A percentile compares a stretch with the other conserved stretches of the same genome.
Evolutionary conservation across 2,888 invertebrate genomes (phyloP).

Genomic region (Heliconius ethilla): DNA sequence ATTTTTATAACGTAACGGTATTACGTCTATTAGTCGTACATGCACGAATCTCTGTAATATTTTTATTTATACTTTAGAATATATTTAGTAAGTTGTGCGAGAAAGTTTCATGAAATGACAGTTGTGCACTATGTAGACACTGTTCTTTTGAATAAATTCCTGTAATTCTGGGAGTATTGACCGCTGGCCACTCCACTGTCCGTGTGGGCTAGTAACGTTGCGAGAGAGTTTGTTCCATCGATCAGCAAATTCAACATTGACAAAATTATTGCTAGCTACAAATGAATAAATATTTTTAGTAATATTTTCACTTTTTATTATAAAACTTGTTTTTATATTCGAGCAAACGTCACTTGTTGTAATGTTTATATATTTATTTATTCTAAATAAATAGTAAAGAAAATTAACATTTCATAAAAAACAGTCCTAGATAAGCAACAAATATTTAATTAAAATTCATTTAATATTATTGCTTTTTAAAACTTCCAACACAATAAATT

Average conservation of each 20-base stretch:
- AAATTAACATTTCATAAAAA: neutral
- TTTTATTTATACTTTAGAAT: slow-evolving; percentile 10
- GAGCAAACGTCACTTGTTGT: neutral
- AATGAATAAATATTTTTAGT: slow-evolving; percentile 16
- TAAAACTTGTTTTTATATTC: neutral
- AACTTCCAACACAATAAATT: neutral
- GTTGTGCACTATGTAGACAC: slow-evolving; percentile 30
- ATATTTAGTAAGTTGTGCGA: slow-evolving; percentile 4
- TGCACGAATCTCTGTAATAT: slow-evolving; percentile 4
- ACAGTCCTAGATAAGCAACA: neutral
- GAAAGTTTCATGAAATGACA: slow-evolving; percentile 35
- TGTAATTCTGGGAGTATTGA: slow-evolving; percentile 45
- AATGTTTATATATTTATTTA: neutral
- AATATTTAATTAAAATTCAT: neutral
- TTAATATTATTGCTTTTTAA: neutral
- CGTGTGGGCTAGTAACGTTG: slow-evolving; percentile 41
- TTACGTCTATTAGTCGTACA: slow-evolving; percentile 13
- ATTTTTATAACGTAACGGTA: slow-evolving; percentile 48
- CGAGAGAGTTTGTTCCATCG: slow-evolving; percentile 39
- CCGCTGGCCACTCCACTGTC: slow-evolving; percentile 42
- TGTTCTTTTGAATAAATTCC: slow-evolving; percentile 42
- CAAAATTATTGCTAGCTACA: slow-evolving; percentile 33
- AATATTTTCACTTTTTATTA: neutral
- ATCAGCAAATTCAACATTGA: slow-evolving; percentile 41
- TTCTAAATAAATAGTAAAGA: neutral